Evolutionary conservation across 2,797 vertebrate genomes (phyloP).

Genomic region (Botia almorhae): DNA sequence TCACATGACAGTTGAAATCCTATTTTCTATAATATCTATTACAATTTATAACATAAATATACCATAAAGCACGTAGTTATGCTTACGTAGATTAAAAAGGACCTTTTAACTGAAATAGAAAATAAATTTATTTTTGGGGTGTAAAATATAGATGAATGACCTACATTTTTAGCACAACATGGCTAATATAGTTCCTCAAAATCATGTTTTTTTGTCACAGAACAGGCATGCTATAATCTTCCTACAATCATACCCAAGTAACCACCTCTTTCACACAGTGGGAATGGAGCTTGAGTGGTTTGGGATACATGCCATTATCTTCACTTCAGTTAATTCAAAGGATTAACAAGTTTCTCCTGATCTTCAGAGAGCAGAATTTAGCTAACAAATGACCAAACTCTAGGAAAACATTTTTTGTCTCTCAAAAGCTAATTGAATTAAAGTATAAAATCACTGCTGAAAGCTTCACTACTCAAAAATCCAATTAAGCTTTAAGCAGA

Average conservation of each 20-base stretch:
- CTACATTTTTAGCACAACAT: background rate
- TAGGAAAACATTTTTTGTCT: background rate
- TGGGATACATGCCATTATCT: background rate
- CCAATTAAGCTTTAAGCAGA: too few species aligned
- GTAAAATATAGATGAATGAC: background rate
- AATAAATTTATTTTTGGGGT: too few species aligned
- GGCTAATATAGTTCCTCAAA: background rate
- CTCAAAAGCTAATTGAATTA: too few species aligned
- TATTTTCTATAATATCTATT: too few species aligned
- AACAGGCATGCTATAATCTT: constrained; percentile 2
- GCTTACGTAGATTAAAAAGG: too few species aligned
- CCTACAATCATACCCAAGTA: background rate
- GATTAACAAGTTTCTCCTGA: constrained; percentile 19
- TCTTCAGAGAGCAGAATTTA: constrained; percentile 6
- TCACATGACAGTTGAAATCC: too few species aligned
- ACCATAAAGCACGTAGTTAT: too few species aligned
- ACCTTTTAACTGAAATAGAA: too few species aligned
- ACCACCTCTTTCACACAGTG: constrained; percentile 9
- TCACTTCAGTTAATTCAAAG: constrained; percentile 8
- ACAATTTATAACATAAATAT: too few species aligned
- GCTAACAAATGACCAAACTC: background rate
- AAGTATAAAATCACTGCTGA: too few species aligned
- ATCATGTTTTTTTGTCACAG: background rate
- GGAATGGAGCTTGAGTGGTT: background rate
- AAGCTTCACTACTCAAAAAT: too few species aligned